A percentile compares a stretch with the other conserved stretches of the same genome.
Evolutionary conservation across 2,797 vertebrate genomes (phyloP).

Genomic region (Pantherophis alleghaniensis): DNA sequence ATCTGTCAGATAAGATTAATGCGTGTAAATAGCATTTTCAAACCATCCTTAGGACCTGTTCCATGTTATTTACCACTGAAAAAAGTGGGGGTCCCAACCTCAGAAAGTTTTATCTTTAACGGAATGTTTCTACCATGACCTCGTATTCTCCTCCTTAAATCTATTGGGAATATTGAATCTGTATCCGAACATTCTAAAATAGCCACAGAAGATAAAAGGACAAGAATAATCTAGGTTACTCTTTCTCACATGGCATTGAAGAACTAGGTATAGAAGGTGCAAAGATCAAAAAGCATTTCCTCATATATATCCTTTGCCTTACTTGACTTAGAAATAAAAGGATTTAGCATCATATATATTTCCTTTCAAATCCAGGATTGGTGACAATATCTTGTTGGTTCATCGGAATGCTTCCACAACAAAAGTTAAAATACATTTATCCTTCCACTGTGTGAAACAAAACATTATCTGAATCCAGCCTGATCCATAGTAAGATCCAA

Average conservation of each 20-base stretch:
- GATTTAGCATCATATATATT: background rate
- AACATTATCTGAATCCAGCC: background rate
- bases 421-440: background rate
- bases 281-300: background rate
- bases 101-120: background rate
- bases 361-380: background rate
- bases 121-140: background rate
- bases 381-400: constrained; percentile 8
- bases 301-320: background rate
- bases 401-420: background rate
- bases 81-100: background rate
- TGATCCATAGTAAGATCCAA: background rate
- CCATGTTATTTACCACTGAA: background rate
- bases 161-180: background rate
- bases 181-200: background rate
- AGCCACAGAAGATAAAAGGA: background rate
- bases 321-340: background rate
- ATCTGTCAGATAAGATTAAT: background rate
- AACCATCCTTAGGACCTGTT: background rate
- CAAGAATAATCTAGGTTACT: background rate
- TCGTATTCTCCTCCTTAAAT: background rate
- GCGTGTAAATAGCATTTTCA: background rate
- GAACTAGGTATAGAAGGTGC: background rate
- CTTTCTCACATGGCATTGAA: background rate
- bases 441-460: background rate